phyloP scores from a whole-genome alignment of 1,140 invertebrate genomes.

The Thaumatotibia leucotreta region DNA sequence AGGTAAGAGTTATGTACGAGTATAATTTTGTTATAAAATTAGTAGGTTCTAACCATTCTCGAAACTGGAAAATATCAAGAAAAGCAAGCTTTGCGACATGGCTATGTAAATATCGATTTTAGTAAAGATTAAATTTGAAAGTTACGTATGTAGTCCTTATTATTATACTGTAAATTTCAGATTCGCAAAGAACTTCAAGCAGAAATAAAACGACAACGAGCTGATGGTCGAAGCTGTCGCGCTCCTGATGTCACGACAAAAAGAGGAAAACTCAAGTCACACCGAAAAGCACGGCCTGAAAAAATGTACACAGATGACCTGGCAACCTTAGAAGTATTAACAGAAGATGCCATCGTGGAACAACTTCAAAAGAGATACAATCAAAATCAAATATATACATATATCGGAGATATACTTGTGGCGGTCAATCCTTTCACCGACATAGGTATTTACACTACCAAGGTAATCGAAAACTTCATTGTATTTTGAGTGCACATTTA shows the following conservation, averaged over 20 bases:
- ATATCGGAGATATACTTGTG: conserved; percentile 91
- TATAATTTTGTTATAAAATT: too few species aligned
- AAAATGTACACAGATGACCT: conserved; percentile 88
- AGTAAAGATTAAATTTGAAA: too few species aligned
- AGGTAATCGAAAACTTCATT: conserved; percentile 72
- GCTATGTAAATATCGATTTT: too few species aligned
- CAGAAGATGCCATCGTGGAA: conserved; percentile 87
- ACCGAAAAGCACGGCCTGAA: conserved; percentile 83
- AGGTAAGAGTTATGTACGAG: too few species aligned
- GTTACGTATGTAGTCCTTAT: too few species aligned
- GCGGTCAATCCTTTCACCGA: conserved; percentile 91
- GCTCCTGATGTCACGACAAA: conserved; percentile 88
- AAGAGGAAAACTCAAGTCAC: conserved; percentile 87
- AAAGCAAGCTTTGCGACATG: too few species aligned
- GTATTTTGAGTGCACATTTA: conserved; percentile 9
- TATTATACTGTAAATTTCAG: conserved; percentile 47
- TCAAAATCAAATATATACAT: conserved; percentile 89
- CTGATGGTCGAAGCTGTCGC: conserved; percentile 77
- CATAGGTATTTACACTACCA: conserved; percentile 85
- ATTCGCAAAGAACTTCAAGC: conserved; percentile 79
- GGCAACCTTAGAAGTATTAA: conserved; percentile 84
- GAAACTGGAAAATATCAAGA: too few species aligned
- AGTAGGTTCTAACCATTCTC: too few species aligned
- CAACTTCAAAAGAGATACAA: conserved; percentile 85
- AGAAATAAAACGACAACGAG: conserved; percentile 81